A percentile compares a stretch with the other conserved stretches of the same genome.
These are phyloP conservation scores for Dryas iulia DNA, from an alignment of 1,140 invertebrate genomes.

Conservation along the genomic window DNA sequence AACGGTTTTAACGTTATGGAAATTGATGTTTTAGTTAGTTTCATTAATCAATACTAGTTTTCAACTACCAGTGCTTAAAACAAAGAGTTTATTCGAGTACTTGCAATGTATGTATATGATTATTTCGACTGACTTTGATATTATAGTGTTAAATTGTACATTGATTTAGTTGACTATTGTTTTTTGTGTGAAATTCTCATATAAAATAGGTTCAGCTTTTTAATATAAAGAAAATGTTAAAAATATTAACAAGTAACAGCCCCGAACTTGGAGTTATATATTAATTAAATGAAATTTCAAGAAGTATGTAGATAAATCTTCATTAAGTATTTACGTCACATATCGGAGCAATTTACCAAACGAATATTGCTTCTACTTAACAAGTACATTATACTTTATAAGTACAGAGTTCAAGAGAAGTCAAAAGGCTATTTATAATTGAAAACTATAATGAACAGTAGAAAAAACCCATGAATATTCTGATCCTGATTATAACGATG, in stretches of 20 bases:
- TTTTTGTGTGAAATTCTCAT: too few species aligned
- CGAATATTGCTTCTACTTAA: background rate
- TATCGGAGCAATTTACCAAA: background rate
- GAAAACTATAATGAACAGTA: background rate
- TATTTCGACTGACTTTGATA: background rate
- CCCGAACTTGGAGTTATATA: too few species aligned
- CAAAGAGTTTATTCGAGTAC: background rate
- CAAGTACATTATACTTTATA: background rate
- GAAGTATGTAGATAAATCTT: background rate
- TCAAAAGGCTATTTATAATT: background rate
- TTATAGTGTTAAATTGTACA: background rate
- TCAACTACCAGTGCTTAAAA: background rate
- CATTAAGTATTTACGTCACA: too few species aligned
- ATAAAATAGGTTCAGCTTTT: too few species aligned
- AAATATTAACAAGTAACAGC: too few species aligned
- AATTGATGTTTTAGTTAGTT: background rate
- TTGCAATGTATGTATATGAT: background rate
- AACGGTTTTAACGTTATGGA: background rate
- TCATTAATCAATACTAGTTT: background rate
- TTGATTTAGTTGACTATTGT: too few species aligned
- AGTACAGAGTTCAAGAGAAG: background rate
- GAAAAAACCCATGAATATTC: background rate
- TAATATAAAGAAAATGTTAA: too few species aligned
- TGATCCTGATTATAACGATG: background rate
- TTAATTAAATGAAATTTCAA: background rate